A percentile compares a stretch with the other conserved stretches of the same genome.
Evolutionary conservation across 2,888 invertebrate genomes (phyloP).

Genomic region (Metacarcinus magister): DNA sequence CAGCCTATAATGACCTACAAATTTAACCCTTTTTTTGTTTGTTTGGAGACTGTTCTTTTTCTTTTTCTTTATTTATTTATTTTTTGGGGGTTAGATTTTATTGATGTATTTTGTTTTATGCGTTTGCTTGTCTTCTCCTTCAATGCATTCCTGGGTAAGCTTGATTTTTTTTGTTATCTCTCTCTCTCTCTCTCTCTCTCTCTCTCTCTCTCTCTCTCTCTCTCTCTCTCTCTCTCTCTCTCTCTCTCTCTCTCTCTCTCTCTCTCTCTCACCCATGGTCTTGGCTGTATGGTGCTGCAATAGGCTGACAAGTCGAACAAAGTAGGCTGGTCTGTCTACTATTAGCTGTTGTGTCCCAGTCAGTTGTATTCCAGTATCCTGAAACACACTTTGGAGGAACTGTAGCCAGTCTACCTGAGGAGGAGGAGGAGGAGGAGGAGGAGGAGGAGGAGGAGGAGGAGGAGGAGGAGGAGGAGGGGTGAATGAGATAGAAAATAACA

Average conservation of each 20-base stretch:
- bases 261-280: slow-evolving; percentile 62
- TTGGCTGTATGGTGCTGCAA: slow-evolving; percentile 54
- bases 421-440: background rate
- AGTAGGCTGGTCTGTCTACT: slow-evolving; percentile 64
- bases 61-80: background rate
- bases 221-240: background rate
- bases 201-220: background rate
- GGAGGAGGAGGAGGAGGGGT: background rate
- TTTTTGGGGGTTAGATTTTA: too few relatives aligned
- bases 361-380: slow-evolving; percentile 55
- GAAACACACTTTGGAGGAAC: slow-evolving; percentile 58
- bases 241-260: background rate
- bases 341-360: slow-evolving; percentile 53
- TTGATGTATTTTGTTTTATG: too few relatives aligned
- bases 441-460: background rate
- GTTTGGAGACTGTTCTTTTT: background rate
- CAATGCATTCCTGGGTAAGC: too few relatives aligned
- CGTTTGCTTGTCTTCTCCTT: too few relatives aligned
- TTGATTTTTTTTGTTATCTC: background rate
- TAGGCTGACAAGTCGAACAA: slow-evolving; percentile 50
- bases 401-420: slow-evolving; percentile 71
- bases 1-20: background rate
- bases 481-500: background rate
- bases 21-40: background rate
- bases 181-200: background rate